Percentiles rank a stretch among this genome's conserved stretches.
These are phyloP conservation scores for Heliornis fulica DNA, from an alignment of 2,113 vertebrate species.

Conservation along the genomic window DNA sequence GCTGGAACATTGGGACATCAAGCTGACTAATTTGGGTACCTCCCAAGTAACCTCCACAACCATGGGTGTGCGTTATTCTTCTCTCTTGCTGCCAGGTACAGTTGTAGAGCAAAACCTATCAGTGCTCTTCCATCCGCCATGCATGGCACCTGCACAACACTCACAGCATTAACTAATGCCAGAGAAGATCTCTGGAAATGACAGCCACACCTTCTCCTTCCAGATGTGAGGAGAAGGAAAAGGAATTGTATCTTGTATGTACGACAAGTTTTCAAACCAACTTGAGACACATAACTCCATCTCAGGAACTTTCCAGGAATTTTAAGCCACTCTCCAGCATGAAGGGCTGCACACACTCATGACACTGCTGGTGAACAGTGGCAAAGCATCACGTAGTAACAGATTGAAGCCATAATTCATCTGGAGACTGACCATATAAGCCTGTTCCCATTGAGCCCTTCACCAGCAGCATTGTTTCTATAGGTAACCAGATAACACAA, in stretches of 20 bases:
- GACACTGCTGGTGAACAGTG: neutral
- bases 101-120: neutral
- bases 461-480: neutral
- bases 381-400: neutral
- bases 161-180: neutral
- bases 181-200: neutral
- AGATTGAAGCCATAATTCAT: neutral
- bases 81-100: neutral
- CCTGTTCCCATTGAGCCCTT: neutral
- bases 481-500: too few species aligned
- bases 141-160: neutral
- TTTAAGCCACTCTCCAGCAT: neutral
- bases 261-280: neutral
- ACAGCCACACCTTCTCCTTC: neutral
- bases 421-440: fast-evolving
- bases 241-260: neutral
- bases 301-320: neutral
- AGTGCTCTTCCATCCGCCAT: neutral
- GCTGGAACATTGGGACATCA: slow-evolving; percentile 46
- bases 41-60: slow-evolving; percentile 55
- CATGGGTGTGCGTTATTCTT: slow-evolving; percentile 9
- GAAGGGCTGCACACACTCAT: fast-evolving
- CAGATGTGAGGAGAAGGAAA: fast-evolving
- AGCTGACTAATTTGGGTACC: slow-evolving; percentile 56
- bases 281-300: neutral